Evolutionary conservation across 1,140 invertebrate species (phyloP), one percentile per base, ranked within the genome.

Genomic region (Sycophila sp.): DNA sequence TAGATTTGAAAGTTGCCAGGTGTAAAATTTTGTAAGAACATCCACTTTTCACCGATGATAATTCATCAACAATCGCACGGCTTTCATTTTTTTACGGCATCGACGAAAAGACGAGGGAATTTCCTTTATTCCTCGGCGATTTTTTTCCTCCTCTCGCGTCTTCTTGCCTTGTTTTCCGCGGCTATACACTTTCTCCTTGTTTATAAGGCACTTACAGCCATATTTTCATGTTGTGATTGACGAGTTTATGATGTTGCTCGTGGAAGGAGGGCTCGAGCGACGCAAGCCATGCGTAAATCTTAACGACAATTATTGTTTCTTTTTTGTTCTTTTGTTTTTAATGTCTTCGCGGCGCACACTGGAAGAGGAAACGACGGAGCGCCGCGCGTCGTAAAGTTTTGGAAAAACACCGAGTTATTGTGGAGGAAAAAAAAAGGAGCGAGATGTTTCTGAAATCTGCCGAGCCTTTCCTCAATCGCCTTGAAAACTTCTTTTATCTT

Each of bases 161-260:
- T 2, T 32, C n/a, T 56, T 15, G 15, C 53, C 28, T 34, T 26
- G 2, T 26, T 59, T 28, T 26, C 42, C 1, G 8, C n/a, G 8
- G 8, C 11, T n/a, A n/a, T 10, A 15, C 5, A 67, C 64, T 67
- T 67, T 67, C 64, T 45, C 53, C 40, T 56, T 60, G 17, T 40
- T 49, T 59, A 59, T 59, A 49, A 59, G 24, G 15, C 26, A 55
- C 24, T 47, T 58, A 59, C 15, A 63, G 0, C 11, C 10, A 36
- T 42, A 70, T 63, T 63, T 63, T 60, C 49, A n/a, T 42, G 13
- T 56, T 30, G 30, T 56, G 30, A 60, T 71, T 66, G 63, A 42
- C 45, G 51, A 56, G 24, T 63, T 64, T 65, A 71, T 36, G 30
- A 49, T 28, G n/a, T 71, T 64, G 45, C 13, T 64, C 4, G 38